These are phyloP conservation scores for Spialia ferax DNA, from an alignment of 2,888 invertebrate genomes.

Conservation along the genomic window DNA sequence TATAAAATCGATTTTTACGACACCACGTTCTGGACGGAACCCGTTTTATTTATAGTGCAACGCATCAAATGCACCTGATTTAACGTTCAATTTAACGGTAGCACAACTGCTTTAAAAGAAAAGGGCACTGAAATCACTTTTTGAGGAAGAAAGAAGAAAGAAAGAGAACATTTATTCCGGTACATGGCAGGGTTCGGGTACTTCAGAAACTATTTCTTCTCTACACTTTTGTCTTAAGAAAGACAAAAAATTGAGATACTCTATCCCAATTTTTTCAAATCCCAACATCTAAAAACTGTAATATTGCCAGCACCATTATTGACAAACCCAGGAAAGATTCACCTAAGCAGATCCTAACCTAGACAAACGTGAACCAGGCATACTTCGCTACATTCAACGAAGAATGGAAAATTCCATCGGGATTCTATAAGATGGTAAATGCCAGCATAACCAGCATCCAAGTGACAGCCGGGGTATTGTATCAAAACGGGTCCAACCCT, in stretches of 20 bases:
- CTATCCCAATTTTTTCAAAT: too few species aligned
- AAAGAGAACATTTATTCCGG: too few species aligned
- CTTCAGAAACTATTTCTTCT: too few species aligned
- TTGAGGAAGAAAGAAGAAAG: too few species aligned
- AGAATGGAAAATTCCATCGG: conserved; percentile 42
- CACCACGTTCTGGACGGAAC: conserved; percentile 13
- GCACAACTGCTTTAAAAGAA: too few species aligned
- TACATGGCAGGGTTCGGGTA: too few species aligned
- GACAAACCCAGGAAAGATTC: background rate
- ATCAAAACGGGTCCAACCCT: conserved; percentile 72
- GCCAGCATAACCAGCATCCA: conserved; percentile 70
- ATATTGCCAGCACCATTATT: background rate
- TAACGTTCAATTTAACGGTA: background rate
- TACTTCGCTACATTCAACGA: background rate
- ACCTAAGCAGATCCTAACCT: background rate
- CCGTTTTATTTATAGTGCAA: conserved; percentile 9
- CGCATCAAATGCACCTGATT: conserved; percentile 11
- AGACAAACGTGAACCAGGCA: background rate
- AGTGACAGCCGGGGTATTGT: conserved; percentile 77
- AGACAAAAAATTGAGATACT: too few species aligned
- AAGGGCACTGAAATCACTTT: too few species aligned
- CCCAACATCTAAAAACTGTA: too few species aligned
- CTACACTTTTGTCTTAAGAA: too few species aligned
- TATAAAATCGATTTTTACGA: conserved; percentile 33
- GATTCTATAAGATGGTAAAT: conserved; percentile 58